A percentile compares a stretch with the other conserved stretches of the same genome.
Conservation (phyloP, 2,888 invertebrate species). For the Sylvicola fuscatus region DNA sequence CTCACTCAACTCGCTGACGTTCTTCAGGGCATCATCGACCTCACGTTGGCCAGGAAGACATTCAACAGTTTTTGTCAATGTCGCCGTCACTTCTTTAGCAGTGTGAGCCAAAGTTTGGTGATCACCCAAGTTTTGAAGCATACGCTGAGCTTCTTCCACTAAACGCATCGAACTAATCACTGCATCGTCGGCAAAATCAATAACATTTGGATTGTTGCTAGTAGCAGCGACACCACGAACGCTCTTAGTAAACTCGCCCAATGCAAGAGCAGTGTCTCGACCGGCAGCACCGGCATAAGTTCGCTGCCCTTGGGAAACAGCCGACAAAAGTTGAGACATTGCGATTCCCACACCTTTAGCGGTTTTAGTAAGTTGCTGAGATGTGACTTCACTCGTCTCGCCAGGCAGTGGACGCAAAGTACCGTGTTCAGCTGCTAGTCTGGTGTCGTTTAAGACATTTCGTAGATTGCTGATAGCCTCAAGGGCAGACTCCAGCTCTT, state of each 20-base stretch:
- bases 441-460: slow-evolving; percentile 62
- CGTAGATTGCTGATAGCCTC: slow-evolving; percentile 63
- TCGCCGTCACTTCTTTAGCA: slow-evolving; percentile 46
- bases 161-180: slow-evolving; percentile 54
- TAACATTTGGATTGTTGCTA: slow-evolving; percentile 36
- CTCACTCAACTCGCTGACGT: slow-evolving; percentile 56
- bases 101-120: slow-evolving; percentile 39
- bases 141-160: slow-evolving; percentile 62
- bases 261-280: slow-evolving; percentile 54
- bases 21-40: slow-evolving; percentile 72
- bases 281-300: slow-evolving; percentile 64
- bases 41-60: slow-evolving; percentile 86
- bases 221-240: slow-evolving; percentile 63
- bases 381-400: slow-evolving; percentile 42
- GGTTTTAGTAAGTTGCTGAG: slow-evolving; percentile 27
- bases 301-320: slow-evolving; percentile 62
- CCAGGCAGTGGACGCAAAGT: slow-evolving; percentile 67
- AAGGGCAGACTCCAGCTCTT: slow-evolving; percentile 71
- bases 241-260: slow-evolving; percentile 51
- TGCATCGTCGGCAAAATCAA: slow-evolving; percentile 57
- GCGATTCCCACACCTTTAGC: slow-evolving; percentile 61
- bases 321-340: slow-evolving; percentile 69
- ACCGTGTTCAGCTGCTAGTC: slow-evolving; percentile 48
- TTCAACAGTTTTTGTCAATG: slow-evolving; percentile 43
- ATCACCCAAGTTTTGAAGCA: slow-evolving; percentile 20